A percentile compares a stretch with the other conserved stretches of the same genome.
phyloP scores from a whole-genome alignment of 2,113 vertebrate species.

The Nannobrachium achirus region DNA sequence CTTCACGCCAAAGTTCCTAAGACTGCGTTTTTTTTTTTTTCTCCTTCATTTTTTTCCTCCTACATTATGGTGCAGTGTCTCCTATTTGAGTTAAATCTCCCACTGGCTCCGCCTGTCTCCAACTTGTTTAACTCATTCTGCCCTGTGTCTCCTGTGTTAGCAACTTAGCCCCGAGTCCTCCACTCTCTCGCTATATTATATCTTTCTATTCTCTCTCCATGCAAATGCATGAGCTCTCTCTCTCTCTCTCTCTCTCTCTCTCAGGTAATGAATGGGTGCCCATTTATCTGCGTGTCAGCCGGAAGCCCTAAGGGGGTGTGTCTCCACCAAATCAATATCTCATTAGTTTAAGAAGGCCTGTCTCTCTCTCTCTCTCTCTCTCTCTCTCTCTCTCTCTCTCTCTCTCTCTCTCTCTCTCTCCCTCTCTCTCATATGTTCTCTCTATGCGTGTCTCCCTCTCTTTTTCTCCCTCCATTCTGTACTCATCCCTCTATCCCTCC shows the following conservation, averaged over 20 bases:
- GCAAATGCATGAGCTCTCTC: conserved; percentile 24
- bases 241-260: conserved; percentile 29
- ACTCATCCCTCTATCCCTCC: neutral
- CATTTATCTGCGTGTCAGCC: conserved; percentile 66
- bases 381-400: neutral
- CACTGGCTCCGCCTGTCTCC: neutral
- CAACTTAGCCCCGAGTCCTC: neutral
- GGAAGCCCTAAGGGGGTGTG: conserved; percentile 62
- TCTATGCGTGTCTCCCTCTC: neutral
- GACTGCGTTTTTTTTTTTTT: neutral
- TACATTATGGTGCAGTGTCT: neutral
- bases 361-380: conserved; percentile 26
- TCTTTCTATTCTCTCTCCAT: neutral
- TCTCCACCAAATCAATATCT: conserved; percentile 69
- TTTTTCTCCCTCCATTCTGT: neutral
- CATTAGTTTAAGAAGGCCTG: conserved; percentile 68
- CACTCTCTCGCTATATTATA: neutral
- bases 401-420: neutral
- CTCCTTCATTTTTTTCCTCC: neutral
- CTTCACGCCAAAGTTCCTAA: neutral
- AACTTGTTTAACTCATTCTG: neutral
- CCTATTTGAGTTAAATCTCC: neutral
- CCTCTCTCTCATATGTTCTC: neutral
- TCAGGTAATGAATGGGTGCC: conserved; percentile 59
- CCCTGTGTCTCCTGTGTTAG: neutral